Evolutionary conservation across 2,888 invertebrate genomes (phyloP), one percentile per base, ranked within the genome.

Genomic region (Patella caerulea): DNA sequence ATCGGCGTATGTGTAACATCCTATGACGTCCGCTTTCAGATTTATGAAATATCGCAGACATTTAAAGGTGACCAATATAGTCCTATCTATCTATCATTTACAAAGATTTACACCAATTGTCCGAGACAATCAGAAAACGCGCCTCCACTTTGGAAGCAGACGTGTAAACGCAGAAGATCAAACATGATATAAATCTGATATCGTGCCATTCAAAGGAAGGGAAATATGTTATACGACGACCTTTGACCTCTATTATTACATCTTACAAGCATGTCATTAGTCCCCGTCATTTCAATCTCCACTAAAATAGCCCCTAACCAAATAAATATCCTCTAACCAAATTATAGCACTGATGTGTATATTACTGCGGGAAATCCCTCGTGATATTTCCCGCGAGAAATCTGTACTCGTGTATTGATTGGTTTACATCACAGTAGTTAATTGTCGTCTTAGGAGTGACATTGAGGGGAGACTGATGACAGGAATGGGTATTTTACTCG

Each of bases 321-420:
- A 65, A 65, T 65, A 65, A 65, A 65, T 65, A 65, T 19, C 65
- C 65, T 65, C 24, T 24, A 65, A 19, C 65, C 65, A 65, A 65
- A 65, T 65, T 65, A 65, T 19, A 19, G 19, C 19, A 19, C 11
- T 12, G 65, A 65, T 65, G 65, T 24, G 9, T 65, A 24, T 65
- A 65, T 24, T 24, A 65, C 65, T 12, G 24, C 24, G 9, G 65
- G 65, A 24, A 65, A 65, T 65, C 24, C 14, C 65, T 24, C 65
- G 65, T 24, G 19, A 65, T 24, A 19, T 65, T 24, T 65, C 65
- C 19, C 24, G 65, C 19, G 65, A 65, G 65, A 65, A 65, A 65
- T 65, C 24, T 24, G 24, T 24, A 65, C 24, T 65, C 65, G 65
- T 24, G 14, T 65, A 24, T 65, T 65, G 65, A 65, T 65, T 65